Evolutionary conservation across 1,140 invertebrate species (phyloP).

Genomic region (Acromyrmex heyeri): DNA sequence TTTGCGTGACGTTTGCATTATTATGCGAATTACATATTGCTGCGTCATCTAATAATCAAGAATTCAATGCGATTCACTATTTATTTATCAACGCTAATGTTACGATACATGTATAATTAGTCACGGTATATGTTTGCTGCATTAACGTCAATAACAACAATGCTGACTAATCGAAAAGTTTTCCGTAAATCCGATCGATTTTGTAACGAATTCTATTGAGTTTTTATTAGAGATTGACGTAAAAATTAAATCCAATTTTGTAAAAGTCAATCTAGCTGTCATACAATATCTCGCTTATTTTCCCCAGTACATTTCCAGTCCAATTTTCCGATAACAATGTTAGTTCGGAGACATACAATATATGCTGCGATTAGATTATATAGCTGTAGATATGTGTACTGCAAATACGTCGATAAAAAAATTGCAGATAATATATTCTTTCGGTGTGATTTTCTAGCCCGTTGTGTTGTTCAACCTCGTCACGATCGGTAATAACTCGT

Average conservation of each 20-base stretch:
- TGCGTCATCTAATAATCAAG: slow-evolving; percentile 49
- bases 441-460: neutral
- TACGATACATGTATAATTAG: neutral
- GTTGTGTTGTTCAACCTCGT: neutral
- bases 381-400: neutral
- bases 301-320: neutral
- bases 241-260: neutral
- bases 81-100: neutral
- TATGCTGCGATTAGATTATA: slow-evolving; percentile 22
- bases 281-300: neutral
- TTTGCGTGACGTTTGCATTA: slow-evolving; percentile 15
- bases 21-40: neutral
- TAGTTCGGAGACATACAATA: neutral
- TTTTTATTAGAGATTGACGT: neutral
- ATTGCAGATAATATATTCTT: slow-evolving; percentile 28
- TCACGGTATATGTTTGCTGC: neutral
- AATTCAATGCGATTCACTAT: neutral
- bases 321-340: neutral
- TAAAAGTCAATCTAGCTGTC: neutral
- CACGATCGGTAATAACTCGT: neutral
- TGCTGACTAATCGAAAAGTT: neutral
- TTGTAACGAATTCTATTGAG: neutral
- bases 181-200: neutral
- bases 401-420: slow-evolving; percentile 29
- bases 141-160: neutral